Evolutionary conservation across 1,140 invertebrate genomes (phyloP).

Genomic region (Drosophila sulfurigaster): DNA sequence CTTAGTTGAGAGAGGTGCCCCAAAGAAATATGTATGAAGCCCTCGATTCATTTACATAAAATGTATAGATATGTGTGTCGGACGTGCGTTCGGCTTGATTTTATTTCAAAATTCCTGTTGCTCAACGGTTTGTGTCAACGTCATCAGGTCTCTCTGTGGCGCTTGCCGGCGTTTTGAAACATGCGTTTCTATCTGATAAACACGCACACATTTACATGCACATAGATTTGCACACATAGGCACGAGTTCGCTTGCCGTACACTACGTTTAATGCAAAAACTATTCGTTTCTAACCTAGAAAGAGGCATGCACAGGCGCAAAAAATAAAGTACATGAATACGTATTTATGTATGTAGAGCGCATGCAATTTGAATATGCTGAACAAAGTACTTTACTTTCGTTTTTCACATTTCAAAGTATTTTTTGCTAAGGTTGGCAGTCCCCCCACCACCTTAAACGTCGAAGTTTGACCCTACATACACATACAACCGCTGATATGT

Average conservation of each 20-base stretch:
- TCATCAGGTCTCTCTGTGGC: constrained; percentile 45
- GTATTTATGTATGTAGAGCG: constrained; percentile 13
- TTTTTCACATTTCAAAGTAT: constrained; percentile 13
- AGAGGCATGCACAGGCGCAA: constrained; percentile 36
- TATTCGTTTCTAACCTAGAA: constrained; percentile 73
- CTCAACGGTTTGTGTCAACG: constrained; percentile 30
- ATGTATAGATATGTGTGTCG: constrained; percentile 16
- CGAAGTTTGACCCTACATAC: constrained; percentile 19
- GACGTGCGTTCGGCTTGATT: constrained; percentile 11
- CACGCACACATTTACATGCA: not conserved
- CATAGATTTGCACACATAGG: constrained; percentile 23
- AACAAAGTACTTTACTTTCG: constrained; percentile 14
- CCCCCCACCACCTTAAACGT: not conserved
- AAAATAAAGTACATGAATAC: constrained; percentile 22
- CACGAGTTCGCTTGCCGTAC: constrained; percentile 25
- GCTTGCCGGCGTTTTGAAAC: constrained; percentile 40
- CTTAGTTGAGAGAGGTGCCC: constrained; percentile 31
- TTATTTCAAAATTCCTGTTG: constrained; percentile 7
- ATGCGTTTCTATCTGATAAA: constrained; percentile 42
- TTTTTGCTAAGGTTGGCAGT: constrained; percentile 2
- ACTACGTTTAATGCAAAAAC: constrained; percentile 36
- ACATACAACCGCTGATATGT: not conserved
- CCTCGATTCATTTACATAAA: constrained; percentile 29
- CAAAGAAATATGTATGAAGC: constrained; percentile 17
- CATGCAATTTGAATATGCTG: constrained; percentile 6